phyloP scores from a whole-genome alignment of 2,888 invertebrate genomes.

The Campoletis raptor region DNA sequence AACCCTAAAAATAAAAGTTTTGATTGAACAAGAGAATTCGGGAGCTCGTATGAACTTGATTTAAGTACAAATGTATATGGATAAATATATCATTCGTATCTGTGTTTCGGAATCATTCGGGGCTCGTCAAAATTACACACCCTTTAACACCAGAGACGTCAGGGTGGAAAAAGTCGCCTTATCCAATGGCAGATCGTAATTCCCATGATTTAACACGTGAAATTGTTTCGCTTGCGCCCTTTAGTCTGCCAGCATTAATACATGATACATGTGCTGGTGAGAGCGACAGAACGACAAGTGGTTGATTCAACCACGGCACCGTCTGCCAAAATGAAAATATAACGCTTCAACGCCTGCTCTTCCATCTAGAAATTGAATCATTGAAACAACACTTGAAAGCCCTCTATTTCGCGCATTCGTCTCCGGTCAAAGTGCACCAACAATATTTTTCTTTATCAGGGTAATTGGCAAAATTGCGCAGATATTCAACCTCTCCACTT shows the following conservation, averaged over 20 bases:
- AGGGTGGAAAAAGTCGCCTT: neutral
- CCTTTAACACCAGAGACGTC: neutral
- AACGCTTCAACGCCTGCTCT: slow-evolving; percentile 2
- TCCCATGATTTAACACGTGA: neutral
- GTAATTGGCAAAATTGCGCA: slow-evolving; percentile 64
- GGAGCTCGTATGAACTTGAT: slow-evolving; percentile 33
- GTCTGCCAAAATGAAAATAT: slow-evolving; percentile 66
- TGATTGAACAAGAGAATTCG: slow-evolving; percentile 21
- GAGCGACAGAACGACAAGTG: slow-evolving; percentile 55
- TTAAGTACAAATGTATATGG: neutral
- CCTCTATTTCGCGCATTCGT: slow-evolving; percentile 6
- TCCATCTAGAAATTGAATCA: slow-evolving; percentile 49
- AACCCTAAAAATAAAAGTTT: slow-evolving; percentile 27
- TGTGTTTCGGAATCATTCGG: neutral
- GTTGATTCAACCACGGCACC: slow-evolving; percentile 38
- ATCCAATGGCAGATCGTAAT: neutral
- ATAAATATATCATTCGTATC: slow-evolving; percentile 2
- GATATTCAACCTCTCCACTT: slow-evolving; percentile 42
- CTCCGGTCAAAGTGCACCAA: slow-evolving; percentile 45
- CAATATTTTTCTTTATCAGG: slow-evolving; percentile 67
- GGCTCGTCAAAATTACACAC: neutral
- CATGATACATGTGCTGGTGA: neutral
- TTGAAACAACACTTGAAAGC: slow-evolving; percentile 62
- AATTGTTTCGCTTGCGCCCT: neutral
- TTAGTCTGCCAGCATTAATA: neutral